A percentile compares a stretch with the other conserved stretches of the same genome.
Evolutionary conservation across 2,888 invertebrate species (phyloP).

Genomic region (Germaria angustata): DNA sequence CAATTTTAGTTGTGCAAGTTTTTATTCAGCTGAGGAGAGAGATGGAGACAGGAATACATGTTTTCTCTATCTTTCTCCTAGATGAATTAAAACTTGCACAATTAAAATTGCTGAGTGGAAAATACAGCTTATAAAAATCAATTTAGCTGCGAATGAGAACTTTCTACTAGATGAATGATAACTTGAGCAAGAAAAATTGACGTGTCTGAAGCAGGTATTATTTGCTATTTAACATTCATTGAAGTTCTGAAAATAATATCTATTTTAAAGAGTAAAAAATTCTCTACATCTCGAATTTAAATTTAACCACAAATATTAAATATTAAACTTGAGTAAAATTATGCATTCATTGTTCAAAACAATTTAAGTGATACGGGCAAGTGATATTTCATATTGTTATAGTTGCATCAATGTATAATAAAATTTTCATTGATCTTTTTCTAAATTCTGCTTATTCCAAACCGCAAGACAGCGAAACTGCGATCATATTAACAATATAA

Average conservation of each 20-base stretch:
- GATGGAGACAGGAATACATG: too few species aligned
- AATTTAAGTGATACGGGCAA: conserved; percentile 3
- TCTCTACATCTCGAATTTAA: background rate
- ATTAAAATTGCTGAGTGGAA: too few species aligned
- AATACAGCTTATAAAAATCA: too few species aligned
- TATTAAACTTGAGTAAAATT: too few species aligned
- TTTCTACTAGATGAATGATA: too few species aligned
- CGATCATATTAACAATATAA: background rate
- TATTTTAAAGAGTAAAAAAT: background rate
- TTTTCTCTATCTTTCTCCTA: too few species aligned
- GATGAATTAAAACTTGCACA: too few species aligned
- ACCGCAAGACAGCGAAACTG: background rate
- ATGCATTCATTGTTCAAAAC: background rate
- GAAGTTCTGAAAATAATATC: background rate
- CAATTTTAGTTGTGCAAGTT: too few species aligned
- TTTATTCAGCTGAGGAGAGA: too few species aligned
- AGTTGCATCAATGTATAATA: background rate
- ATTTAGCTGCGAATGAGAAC: too few species aligned
- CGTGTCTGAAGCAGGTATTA: too few species aligned
- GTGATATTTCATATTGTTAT: conserved; percentile 1
- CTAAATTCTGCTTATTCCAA: background rate
- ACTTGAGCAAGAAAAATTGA: too few species aligned
- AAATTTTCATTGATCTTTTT: background rate
- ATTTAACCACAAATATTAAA: conserved; percentile 3
- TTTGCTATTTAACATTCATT: background rate